Evolutionary conservation across 1,140 invertebrate genomes (phyloP), one percentile per base, ranked within the genome.

Genomic region (Drosophila mojavensis): DNA sequence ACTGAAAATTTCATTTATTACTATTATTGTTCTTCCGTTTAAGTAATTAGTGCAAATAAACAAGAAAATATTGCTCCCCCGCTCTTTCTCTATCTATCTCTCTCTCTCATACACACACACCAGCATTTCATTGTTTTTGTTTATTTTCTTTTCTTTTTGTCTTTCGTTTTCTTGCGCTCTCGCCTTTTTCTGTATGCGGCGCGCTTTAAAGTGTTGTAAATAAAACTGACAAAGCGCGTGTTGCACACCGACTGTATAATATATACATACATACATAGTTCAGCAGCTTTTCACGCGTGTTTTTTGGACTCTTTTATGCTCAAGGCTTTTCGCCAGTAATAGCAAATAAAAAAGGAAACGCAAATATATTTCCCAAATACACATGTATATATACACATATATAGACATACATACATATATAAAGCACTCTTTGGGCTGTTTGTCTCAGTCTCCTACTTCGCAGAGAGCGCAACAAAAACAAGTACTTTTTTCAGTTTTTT

Each of bases 261-360:
- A 58, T 79, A 60, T 77, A 66, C 63, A 63, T 24, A 24, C 20
- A 24, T 24, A 24, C 20, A 24, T 17, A 17, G 17, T 1, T 24
- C 28, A 56, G 41, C 72, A 73, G 72, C 61, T 86, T 88, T 86
- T 85, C 68, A 84, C 73, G 73, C 73, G 81, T 64, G 30, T 45
- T 45, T 65, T 47, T 30, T 20, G 30, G 24, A 51, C 50, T 53
- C 61, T 62, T 75, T 61, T 59, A 67, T 61, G 56, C 62, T 60
- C 75, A 77, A 77, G 75, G 83, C 75, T 84, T 84, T 84, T 84
- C 77, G 69, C 74, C 81, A 80, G 77, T 65, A 61, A 68, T 30
- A 30, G 5, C 10, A 53, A 61, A 39, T 5, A 70, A 67, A 78
- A 67, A 74, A 85, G 54, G 13, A 70, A 43, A 58, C 59, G 50